These are phyloP conservation scores for Stictonetta naevosa DNA, from an alignment of 2,113 vertebrate species.

Conservation along the genomic window DNA sequence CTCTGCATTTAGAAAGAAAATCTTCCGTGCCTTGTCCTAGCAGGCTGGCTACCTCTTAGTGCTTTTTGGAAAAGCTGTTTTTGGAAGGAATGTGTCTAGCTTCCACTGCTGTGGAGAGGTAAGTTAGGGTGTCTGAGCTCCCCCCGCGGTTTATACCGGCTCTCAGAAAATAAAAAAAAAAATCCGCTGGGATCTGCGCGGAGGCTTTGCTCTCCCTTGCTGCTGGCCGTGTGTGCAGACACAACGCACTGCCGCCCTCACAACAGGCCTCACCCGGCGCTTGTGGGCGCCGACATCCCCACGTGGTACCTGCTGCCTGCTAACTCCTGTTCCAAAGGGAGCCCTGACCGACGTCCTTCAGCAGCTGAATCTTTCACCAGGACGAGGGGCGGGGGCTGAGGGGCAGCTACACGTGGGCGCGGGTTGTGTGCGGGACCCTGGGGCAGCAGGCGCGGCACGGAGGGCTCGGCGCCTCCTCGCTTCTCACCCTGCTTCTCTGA, in stretches of 20 bases:
- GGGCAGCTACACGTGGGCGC: accelerated
- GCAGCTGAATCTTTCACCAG: neutral
- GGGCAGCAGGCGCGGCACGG: neutral
- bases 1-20: neutral
- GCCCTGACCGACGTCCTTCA: neutral
- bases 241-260: accelerated
- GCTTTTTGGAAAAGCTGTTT: neutral
- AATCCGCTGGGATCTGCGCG: too few species aligned
- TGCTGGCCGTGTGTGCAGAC: too few species aligned
- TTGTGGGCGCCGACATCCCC: neutral
- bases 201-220: too few species aligned
- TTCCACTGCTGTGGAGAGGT: accelerated
- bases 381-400: neutral
- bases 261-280: neutral
- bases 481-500: neutral
- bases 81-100: neutral
- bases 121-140: neutral
- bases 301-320: neutral
- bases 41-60: neutral
- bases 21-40: neutral
- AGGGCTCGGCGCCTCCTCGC: neutral
- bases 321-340: neutral
- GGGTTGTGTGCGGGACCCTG: neutral
- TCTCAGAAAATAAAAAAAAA: neutral
- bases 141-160: neutral